Evolutionary conservation across 2,888 invertebrate genomes (phyloP), one percentile per base, ranked within the genome.

Genomic region (Ectobius pallidus): DNA sequence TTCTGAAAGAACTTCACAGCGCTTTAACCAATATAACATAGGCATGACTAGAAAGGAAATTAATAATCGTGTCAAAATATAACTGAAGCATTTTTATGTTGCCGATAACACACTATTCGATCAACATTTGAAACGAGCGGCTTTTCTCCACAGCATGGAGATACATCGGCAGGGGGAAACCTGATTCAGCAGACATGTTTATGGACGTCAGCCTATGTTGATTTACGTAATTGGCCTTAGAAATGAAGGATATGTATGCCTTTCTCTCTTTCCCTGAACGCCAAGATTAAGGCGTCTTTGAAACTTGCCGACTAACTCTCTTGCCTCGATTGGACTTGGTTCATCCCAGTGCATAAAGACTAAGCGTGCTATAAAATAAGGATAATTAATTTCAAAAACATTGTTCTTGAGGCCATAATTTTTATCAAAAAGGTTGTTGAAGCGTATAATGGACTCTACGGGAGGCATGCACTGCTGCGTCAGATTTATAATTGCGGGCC

Each of bases 221-320:
- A 73, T 73, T 73, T 73, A 73, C 70, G 70, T 73, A 70, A 73
- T 67, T 73, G 73, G 73, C 70, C 44, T 65, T 22, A 14, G 44
- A 65, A 44, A 44, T 65, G 68, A 44, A 46, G 69, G 34, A 62
- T 61, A 72, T 69, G 69, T 46, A 65, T 27, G 46, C 27, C 6
- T 3, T 3, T 46, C n/a, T 46, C 46, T 46, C 46, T 20, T n/a
- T 20, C 46, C 18, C 46, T 46, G 18, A 18, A 11, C 4, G 18
- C 46, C 52, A 22, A 14, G 52, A 22, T 25, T 52, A n/a, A 27
- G 14, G 58, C 58, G n/a, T 30, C 58, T 58, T 58, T 58, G 58
- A 30, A 34, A 58, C 14, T 14, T 1, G 58, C 58, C 58, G 58
- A 58, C 58, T 2, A 1, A 25, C 25, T 20, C 34, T 6, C 34